Base-by-base conservation (phyloP, 2,888 invertebrate species). In the Polymixis flavicincta region DNA sequence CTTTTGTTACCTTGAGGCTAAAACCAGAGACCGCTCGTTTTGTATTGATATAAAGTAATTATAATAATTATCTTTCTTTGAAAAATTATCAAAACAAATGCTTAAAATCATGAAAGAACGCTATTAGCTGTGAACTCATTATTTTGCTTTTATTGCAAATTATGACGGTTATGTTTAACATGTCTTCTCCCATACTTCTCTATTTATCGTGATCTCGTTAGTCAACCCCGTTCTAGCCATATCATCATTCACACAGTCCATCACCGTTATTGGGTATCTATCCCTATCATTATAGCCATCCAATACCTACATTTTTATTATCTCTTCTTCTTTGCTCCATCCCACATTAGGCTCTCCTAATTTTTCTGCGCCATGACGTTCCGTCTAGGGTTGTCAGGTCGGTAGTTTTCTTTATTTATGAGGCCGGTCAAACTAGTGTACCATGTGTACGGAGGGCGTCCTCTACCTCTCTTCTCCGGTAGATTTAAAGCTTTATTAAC, bases 1-100 rank as follows among this genome's bases (percentile, higher is more conserved):
- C n/a, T 59, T 57, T 73, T 59, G 57, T 73, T 73, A 8, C 3
- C 50, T 73, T 28, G 11, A 69, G 19, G 25, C 13, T 45, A 63
- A 42, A 25, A 45, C 19, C 13, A 45, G 6, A 63, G 6, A 63
- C 17, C 42, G 19, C 17, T 7, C 13, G 13, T 25, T 13, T 7
- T 64, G 8, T 48, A 19, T 13, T 14, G 2, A 28, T 28, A 22
- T 14, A 48, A 48, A 1, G 1, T 17, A 28, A 52, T 28, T 65
- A 22, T 4, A 64, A 22, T 28, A 45, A 11, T 25, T 7, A 37
- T 8, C 4, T 37, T 61, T 17, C 7, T 64, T 64, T 19, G 19
- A 25, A 63, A 45, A 7, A 11, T 25, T 63, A 11, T 14, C 9
- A 61, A 37, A 61, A 5, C 4, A 37, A 60, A 61, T n/a, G 9